phyloP scores from a whole-genome alignment of 1,140 invertebrate genomes.

The Drosophila albomicans region DNA sequence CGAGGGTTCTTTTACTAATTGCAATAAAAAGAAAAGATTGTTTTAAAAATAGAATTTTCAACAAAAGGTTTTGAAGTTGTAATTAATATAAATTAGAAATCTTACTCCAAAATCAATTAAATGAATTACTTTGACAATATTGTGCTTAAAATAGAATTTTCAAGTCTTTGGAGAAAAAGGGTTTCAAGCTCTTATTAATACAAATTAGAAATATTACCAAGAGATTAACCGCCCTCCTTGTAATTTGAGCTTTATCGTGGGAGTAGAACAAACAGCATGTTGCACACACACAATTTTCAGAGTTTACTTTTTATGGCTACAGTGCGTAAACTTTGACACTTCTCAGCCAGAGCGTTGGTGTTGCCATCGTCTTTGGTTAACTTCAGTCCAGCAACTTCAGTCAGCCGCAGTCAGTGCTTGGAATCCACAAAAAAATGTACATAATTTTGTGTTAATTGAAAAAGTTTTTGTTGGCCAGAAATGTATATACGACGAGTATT shows the following conservation, averaged over 20 bases:
- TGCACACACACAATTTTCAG: slow-evolving; percentile 5
- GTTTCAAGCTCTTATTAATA: not conserved
- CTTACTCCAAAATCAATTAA: too few species aligned
- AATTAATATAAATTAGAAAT: too few species aligned
- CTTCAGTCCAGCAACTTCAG: slow-evolving; percentile 22
- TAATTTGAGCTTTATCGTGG: not conserved
- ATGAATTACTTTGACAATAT: not conserved
- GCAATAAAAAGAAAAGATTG: not conserved
- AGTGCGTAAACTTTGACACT: slow-evolving; percentile 35
- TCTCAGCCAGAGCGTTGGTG: not conserved
- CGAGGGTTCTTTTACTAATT: not conserved
- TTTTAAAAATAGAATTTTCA: too few species aligned
- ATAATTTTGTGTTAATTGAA: slow-evolving; percentile 81
- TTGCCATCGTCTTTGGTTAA: slow-evolving; percentile 32
- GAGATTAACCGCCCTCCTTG: slow-evolving; percentile 8
- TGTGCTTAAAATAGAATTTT: not conserved
- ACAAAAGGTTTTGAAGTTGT: too few species aligned
- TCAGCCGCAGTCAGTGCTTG: slow-evolving; percentile 28
- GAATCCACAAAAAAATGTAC: slow-evolving; percentile 71
- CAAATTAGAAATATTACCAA: slow-evolving; percentile 7
- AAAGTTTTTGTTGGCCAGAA: slow-evolving; percentile 67
- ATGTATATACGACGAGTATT: slow-evolving; percentile 55
- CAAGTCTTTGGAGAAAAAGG: not conserved
- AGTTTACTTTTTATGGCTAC: slow-evolving; percentile 40
- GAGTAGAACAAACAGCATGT: not conserved